A percentile compares a stretch with the other conserved stretches of the same genome.
These are phyloP conservation scores for Nephrotoma appendiculata DNA, from an alignment of 2,888 invertebrate species.

Conservation along the genomic window DNA sequence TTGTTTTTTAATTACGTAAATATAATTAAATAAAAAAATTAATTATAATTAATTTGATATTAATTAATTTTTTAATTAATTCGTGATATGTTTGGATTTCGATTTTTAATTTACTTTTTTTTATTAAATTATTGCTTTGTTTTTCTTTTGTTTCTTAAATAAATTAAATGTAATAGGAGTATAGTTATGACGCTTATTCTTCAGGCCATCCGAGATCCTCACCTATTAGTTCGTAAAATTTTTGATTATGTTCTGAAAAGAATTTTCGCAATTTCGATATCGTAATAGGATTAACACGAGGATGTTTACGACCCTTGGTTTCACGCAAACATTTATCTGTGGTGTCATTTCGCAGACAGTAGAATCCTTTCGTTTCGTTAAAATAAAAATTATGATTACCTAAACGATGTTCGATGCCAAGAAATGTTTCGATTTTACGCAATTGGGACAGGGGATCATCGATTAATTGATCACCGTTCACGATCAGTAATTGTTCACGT, in stretches of 20 bases:
- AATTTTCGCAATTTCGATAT: conserved; percentile 68
- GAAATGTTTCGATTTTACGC: conserved; percentile 72
- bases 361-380: conserved; percentile 94
- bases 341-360: conserved; percentile 74
- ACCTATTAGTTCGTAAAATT: conserved; percentile 84
- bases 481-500: conserved; percentile 79
- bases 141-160: neutral
- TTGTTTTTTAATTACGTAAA: neutral
- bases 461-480: conserved; percentile 86
- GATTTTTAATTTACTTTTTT: neutral
- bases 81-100: neutral
- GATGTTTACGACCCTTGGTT: conserved; percentile 72
- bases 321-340: conserved; percentile 71
- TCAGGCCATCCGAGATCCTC: conserved; percentile 90
- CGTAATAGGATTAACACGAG: conserved; percentile 65
- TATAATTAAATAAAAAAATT: neutral
- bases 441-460: conserved; percentile 81
- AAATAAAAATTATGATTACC: conserved; percentile 86
- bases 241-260: conserved; percentile 82
- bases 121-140: neutral
- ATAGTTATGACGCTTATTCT: conserved; percentile 38
- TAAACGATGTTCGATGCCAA: conserved; percentile 46
- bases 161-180: neutral
- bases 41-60: neutral
- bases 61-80: neutral